A percentile compares a stretch with the other conserved stretches of the same genome.
Evolutionary conservation across 1,140 invertebrate species (phyloP).

Genomic region (Drosophila triauraria): DNA sequence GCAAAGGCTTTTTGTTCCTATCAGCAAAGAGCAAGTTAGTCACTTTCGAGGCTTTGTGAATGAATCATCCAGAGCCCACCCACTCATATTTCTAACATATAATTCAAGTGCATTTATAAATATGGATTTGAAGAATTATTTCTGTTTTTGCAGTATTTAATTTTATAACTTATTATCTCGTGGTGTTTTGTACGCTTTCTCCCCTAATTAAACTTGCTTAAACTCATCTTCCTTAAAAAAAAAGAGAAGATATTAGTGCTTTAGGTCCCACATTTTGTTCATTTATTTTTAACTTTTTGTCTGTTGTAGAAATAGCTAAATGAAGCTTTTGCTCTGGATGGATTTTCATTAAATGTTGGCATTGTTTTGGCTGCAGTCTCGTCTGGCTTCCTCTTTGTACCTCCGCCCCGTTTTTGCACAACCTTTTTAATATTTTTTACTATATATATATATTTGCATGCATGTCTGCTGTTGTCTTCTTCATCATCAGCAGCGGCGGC

Average conservation of each 20-base stretch:
- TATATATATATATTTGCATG: constrained; percentile 7
- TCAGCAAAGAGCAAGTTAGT: constrained; percentile 21
- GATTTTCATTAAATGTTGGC: constrained; percentile 44
- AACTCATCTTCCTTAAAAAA: background rate
- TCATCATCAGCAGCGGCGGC: constrained; percentile 19
- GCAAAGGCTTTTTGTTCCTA: constrained; percentile 7
- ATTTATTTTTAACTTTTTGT: background rate
- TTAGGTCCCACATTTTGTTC: background rate
- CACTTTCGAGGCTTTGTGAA: constrained; percentile 1
- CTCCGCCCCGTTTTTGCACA: too few relatives aligned
- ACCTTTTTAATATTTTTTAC: constrained; percentile 19
- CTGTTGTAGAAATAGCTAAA: background rate
- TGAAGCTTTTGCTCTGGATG: constrained; percentile 2
- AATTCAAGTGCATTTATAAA: background rate
- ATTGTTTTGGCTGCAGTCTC: constrained; percentile 24
- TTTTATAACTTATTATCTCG: too few relatives aligned
- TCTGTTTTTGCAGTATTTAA: background rate
- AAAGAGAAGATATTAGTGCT: background rate
- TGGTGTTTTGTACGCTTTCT: background rate
- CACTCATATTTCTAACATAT: constrained; percentile 2
- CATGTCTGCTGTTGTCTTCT: constrained; percentile 32
- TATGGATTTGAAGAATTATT: background rate
- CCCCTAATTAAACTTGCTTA: background rate
- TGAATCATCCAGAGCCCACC: constrained; percentile 13
- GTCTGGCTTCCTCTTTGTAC: constrained; percentile 5